A percentile compares a stretch with the other conserved stretches of the same genome.
Evolutionary conservation across 2,888 invertebrate species (phyloP).

Genomic region (Xestia rhomboidea): DNA sequence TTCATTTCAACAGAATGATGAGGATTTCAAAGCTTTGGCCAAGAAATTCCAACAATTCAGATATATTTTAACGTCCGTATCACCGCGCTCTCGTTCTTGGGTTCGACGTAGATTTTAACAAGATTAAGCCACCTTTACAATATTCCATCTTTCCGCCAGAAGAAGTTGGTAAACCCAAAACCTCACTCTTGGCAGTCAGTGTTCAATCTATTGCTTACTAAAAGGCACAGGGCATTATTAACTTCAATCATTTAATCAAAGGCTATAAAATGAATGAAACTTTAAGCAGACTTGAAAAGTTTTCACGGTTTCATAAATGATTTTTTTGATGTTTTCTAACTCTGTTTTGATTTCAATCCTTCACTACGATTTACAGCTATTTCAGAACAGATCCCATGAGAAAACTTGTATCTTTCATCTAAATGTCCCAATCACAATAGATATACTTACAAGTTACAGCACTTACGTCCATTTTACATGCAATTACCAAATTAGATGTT

Average conservation of each 20-base stretch:
- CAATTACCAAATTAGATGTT: slow-evolving; percentile 72
- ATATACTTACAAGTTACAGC: slow-evolving; percentile 35
- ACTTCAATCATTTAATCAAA: neutral
- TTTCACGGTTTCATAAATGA: neutral
- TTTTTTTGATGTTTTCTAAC: neutral
- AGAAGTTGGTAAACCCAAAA: neutral
- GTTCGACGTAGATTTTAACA: neutral
- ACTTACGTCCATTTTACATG: slow-evolving; percentile 60
- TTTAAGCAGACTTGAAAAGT: neutral
- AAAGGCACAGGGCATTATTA: neutral
- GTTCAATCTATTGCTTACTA: neutral
- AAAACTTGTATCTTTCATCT: slow-evolving; percentile 4
- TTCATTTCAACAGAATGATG: neutral
- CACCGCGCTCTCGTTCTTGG: neutral
- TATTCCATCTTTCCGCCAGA: neutral
- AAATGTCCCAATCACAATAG: slow-evolving; percentile 50
- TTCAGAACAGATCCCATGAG: slow-evolving; percentile 19
- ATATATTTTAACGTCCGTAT: neutral
- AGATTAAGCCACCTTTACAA: neutral
- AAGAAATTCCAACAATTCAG: neutral
- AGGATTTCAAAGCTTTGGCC: neutral
- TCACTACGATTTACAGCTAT: neutral
- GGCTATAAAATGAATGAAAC: neutral
- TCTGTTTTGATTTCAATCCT: neutral
- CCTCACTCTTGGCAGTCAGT: neutral